Evolutionary conservation across 2,888 invertebrate species (phyloP).

Genomic region (Microctonus hyperodae): DNA sequence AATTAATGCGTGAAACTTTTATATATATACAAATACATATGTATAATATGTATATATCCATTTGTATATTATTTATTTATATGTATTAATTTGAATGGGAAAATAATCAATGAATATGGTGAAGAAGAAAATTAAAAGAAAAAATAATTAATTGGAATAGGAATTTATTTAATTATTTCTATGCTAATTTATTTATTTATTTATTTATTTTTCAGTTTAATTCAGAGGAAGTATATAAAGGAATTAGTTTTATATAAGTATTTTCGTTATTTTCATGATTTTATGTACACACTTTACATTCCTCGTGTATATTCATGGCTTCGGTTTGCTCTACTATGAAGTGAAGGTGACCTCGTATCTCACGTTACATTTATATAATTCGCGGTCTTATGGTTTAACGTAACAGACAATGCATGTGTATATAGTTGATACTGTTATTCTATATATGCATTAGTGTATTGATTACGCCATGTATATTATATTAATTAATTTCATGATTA

Average conservation of each 20-base stretch:
- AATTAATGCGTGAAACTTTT: not conserved
- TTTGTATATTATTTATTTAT: not conserved
- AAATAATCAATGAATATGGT: not conserved
- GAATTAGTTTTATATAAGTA: not conserved
- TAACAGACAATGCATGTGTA: not conserved
- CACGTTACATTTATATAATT: not conserved
- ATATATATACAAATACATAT: slow-evolving; percentile 9
- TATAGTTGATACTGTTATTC: no score
- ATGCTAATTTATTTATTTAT: not conserved
- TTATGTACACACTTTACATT: not conserved
- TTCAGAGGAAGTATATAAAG: not conserved
- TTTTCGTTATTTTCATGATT: not conserved
- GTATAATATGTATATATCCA: not conserved
- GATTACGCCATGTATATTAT: not conserved
- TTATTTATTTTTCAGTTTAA: not conserved
- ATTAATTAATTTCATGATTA: not conserved
- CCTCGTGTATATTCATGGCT: not conserved
- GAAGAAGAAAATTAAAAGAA: not conserved
- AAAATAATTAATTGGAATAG: not conserved
- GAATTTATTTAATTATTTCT: not conserved
- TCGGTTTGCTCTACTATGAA: not conserved
- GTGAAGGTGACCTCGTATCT: not conserved
- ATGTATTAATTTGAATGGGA: no score
- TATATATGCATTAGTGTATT: not conserved
- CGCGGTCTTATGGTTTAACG: not conserved